These are phyloP conservation scores for Melierax canorus DNA, from an alignment of 2,113 vertebrate species.

Conservation along the genomic window DNA sequence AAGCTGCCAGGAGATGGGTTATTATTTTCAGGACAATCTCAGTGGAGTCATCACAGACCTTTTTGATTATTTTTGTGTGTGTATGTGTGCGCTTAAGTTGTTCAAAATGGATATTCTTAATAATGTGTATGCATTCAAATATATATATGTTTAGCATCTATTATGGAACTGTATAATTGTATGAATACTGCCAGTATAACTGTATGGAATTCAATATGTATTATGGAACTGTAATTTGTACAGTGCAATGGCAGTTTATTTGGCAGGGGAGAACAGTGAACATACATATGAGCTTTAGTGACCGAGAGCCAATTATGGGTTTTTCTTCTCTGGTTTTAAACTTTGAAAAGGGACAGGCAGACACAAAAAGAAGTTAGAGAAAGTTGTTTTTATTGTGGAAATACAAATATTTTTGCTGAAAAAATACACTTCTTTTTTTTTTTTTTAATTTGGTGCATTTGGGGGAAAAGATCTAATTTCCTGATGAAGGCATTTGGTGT, in stretches of 20 bases:
- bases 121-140: background rate
- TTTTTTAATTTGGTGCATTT: background rate
- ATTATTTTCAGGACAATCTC: background rate
- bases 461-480: background rate
- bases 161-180: background rate
- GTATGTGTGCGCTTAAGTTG: background rate
- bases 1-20: background rate
- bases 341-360: background rate
- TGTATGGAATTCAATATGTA: background rate
- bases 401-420: background rate
- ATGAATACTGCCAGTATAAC: background rate
- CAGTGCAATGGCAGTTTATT: background rate
- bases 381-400: background rate
- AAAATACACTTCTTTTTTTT: background rate
- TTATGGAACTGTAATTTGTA: background rate
- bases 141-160: background rate
- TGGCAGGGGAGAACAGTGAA: background rate
- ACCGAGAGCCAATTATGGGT: too few species aligned
- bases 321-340: background rate
- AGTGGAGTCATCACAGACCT: background rate
- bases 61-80: background rate
- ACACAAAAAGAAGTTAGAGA: background rate
- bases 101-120: background rate
- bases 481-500: background rate
- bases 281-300: background rate